Evolutionary conservation across 1,140 invertebrate species (phyloP).

Genomic region (Anoplolepis gracilipes): DNA sequence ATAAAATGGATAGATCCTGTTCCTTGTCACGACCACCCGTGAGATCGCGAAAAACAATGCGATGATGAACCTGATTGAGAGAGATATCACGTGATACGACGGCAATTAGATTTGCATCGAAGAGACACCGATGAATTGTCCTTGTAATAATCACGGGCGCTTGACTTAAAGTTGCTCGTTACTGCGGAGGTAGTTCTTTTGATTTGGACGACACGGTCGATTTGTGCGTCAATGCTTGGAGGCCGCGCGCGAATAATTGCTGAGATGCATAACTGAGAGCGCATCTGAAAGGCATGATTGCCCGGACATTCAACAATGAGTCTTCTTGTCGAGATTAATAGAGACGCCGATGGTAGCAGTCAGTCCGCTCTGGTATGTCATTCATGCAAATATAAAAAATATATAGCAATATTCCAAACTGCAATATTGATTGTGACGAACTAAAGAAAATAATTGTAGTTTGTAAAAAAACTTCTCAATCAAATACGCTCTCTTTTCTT

Average conservation of each 20-base stretch:
- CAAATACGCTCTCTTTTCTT: not conserved
- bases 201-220: constrained; percentile 48
- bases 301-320: constrained; percentile 33
- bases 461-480: not conserved
- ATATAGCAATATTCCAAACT: not conserved
- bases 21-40: not conserved
- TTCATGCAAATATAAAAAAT: constrained; percentile 47
- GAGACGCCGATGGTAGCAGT: constrained; percentile 35
- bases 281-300: constrained; percentile 54
- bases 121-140: constrained; percentile 40
- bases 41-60: constrained; percentile 29
- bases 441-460: not conserved
- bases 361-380: constrained; percentile 1
- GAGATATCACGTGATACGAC: constrained; percentile 29
- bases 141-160: constrained; percentile 47
- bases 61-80: constrained; percentile 29
- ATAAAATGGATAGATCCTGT: not conserved
- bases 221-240: constrained; percentile 45
- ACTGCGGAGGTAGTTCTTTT: constrained; percentile 46
- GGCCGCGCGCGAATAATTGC: constrained; percentile 50
- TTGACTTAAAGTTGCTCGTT: constrained; percentile 52
- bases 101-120: constrained; percentile 51
- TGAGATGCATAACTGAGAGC: constrained; percentile 54
- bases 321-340: constrained; percentile 56
- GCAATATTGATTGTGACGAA: not conserved